Evolutionary conservation across 1,140 invertebrate species (phyloP).

Genomic region (Papilio helenus): DNA sequence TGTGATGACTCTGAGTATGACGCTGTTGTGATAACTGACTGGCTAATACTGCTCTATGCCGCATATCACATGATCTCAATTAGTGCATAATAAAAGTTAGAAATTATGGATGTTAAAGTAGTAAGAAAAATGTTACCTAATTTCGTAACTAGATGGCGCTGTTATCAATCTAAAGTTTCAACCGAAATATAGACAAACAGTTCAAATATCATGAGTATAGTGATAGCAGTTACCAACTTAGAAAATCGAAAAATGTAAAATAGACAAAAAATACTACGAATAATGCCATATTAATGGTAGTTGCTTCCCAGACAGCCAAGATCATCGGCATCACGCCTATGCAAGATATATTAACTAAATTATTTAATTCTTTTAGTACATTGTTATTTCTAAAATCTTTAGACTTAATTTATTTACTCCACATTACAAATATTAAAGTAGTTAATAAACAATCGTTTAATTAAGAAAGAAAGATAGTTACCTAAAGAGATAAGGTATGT

Average conservation of each 20-base stretch:
- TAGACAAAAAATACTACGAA: too few species aligned
- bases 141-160: conserved; percentile 1
- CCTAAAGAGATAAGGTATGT: neutral
- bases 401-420: too few species aligned
- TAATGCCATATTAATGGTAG: too few species aligned
- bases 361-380: too few species aligned
- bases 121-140: neutral
- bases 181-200: too few species aligned
- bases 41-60: neutral
- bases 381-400: too few species aligned
- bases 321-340: too few species aligned
- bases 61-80: neutral
- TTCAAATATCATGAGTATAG: too few species aligned
- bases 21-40: conserved; percentile 28
- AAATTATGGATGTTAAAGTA: neutral
- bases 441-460: neutral
- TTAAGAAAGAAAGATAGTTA: neutral
- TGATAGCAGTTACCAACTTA: too few species aligned
- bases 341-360: too few species aligned
- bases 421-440: neutral
- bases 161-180: neutral
- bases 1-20: conserved; percentile 47
- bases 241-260: too few species aligned
- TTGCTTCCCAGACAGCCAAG: too few species aligned
- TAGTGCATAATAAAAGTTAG: neutral